A percentile compares a stretch with the other conserved stretches of the same genome.
Evolutionary conservation across 2,113 vertebrate genomes (phyloP).

Genomic region (Callipepla californica): DNA sequence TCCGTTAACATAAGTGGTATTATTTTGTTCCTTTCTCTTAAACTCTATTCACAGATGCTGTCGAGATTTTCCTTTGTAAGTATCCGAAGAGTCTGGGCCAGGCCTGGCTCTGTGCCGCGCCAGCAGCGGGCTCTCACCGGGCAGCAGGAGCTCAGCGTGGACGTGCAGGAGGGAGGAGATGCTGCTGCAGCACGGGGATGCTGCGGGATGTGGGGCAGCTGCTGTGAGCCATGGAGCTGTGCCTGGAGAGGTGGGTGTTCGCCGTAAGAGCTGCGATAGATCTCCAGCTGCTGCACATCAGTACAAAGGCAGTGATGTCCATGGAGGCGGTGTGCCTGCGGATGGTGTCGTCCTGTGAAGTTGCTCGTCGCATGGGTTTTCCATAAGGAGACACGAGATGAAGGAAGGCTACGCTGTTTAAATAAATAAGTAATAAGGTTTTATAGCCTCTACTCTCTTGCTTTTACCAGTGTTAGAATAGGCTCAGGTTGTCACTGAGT

Average conservation of each 20-base stretch:
- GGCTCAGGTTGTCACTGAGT: background rate
- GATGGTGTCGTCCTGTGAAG: conserved; percentile 6
- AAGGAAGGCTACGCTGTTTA: background rate
- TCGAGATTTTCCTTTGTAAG: conserved; percentile 64
- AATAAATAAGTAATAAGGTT: conserved; percentile 52
- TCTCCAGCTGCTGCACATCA: background rate
- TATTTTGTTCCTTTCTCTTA: conserved; percentile 73
- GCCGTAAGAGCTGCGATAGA: background rate
- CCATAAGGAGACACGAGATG: conserved; percentile 30
- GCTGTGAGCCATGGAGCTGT: background rate
- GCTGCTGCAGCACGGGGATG: background rate
- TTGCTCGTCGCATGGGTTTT: conserved; percentile 15
- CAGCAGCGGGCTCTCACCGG: background rate
- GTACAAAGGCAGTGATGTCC: background rate
- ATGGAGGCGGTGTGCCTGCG: background rate
- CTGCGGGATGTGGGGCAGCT: background rate
- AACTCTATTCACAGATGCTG: conserved; percentile 69
- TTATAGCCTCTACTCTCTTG: background rate
- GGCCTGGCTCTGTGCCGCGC: conserved; percentile 15
- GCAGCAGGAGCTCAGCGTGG: background rate
- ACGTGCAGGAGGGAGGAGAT: background rate
- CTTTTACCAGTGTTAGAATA: background rate
- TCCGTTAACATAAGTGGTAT: conserved; percentile 74
- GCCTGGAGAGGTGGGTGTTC: background rate
- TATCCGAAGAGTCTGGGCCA: background rate